Base-by-base conservation (phyloP, 2,888 invertebrate genomes). In the Eupithecia inturbata region DNA sequence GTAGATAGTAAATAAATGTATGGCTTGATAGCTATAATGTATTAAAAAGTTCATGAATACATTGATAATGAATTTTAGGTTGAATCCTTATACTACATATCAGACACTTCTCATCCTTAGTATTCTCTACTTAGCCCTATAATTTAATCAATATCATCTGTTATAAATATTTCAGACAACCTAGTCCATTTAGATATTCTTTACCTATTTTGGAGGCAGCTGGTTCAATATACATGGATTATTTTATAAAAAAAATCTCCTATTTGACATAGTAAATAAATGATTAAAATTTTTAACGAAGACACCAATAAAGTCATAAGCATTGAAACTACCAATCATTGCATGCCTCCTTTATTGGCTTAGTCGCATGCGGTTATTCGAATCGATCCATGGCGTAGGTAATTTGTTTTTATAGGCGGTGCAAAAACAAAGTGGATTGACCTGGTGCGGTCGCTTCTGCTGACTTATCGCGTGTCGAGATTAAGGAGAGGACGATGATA, bases 391-490 rank as follows among this genome's bases (percentile, higher is more conserved):
- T 90, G 88, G 89, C 88, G 88, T 87, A 83, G 87, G 90, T 89
- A 92, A 92, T 93, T 91, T 89, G 90, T 91, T 91, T 92, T 92
- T 91, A 92, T 91, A 87, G 76, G 82, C 89, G 88, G 84, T 87
- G 93, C 93, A 92, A 93, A 93, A 93, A 93, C 92, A 90, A 91
- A 93, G 93, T 91, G 92, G 92, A 93, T 89, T 92, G 93, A 93
- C 93, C 93, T 83, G 89, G 81, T 86, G 87, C 85, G 83, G 83
- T 82, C 83, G 88, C 86, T 88, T 85, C 88, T 87, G 85, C 84
- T 86, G 84, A 82, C 82, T 85, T 85, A 87, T 92, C 87, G 92
- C 92, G 92, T 93, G 93, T 88, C 88, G 84, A 82, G 84, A 83
- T 77, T 81, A 70, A 80, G 82, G 60, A 75, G 77, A 71, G 85